Evolutionary conservation across 2,113 vertebrate species (phyloP).

Genomic region (Albula glossodonta): DNA sequence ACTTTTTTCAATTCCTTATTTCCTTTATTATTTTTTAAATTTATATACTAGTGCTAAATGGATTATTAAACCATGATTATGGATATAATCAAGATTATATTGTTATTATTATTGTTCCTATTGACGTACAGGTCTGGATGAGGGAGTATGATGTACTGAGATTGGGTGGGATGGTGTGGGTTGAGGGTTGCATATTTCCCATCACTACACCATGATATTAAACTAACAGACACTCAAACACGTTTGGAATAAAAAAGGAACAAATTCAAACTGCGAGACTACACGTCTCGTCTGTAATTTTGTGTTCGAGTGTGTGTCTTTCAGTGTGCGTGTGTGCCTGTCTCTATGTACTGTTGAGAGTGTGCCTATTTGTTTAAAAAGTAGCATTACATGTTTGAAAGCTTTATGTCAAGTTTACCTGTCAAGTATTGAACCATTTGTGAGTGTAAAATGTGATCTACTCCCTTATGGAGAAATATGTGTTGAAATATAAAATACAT

Average conservation of each 20-base stretch:
- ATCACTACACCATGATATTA: constrained; percentile 59
- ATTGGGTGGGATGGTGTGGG: constrained; percentile 32
- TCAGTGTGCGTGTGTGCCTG: background rate
- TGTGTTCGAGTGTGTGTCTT: background rate
- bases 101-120: constrained; percentile 61
- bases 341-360: background rate
- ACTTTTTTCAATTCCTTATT: constrained; percentile 51
- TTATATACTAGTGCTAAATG: constrained; percentile 72
- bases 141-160: constrained; percentile 49
- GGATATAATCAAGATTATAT: constrained; percentile 66
- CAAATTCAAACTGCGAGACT: constrained; percentile 49
- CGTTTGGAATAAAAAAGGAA: constrained; percentile 64
- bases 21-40: constrained; percentile 65
- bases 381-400: background rate
- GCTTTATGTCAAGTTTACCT: background rate
- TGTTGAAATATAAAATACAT: background rate
- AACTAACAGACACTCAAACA: constrained; percentile 60
- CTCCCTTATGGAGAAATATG: background rate
- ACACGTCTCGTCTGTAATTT: background rate
- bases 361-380: constrained; percentile 6
- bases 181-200: constrained; percentile 39
- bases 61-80: constrained; percentile 63
- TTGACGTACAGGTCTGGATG: constrained; percentile 56
- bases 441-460: constrained; percentile 4
- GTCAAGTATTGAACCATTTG: background rate